Evolutionary conservation across 2,797 vertebrate species (phyloP), one percentile per base, ranked within the genome.

Genomic region (Micrastur ruficollis): DNA sequence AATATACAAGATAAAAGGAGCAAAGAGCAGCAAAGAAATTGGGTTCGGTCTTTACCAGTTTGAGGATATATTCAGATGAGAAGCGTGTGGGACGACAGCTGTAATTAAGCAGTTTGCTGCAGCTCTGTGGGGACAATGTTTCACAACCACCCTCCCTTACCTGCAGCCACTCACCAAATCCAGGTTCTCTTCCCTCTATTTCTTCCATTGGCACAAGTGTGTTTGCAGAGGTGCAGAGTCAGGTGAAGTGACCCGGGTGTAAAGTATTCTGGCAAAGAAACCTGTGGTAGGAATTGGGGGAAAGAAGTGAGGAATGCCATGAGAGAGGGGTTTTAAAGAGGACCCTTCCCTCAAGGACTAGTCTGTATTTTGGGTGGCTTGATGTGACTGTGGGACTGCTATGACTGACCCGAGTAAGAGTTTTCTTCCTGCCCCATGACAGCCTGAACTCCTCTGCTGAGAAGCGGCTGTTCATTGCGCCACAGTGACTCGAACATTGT

Each of bases 281-380:
- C 1, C 0, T 14, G 14, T 32, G 10, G 18, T 55, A 62, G 18
- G n/a, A 90, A 40, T 4, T 46, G 15, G 4, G 5, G 12, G 15
- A 34, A 76, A 50, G 23, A 47, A 34, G 34, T 47, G 22, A 63
- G 27, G 27, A 59, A 76, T 71, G 17, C 29, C 40, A 21, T 14
- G 32, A 76, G 14, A 71, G 23, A 40, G 7, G 12, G 4, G 2
- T 46, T 62, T 86, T 34, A 21, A 66, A 86, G 32, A 36, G 4
- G 19, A 36, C 26, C 4, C 32, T 81, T 71, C 21, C 55, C 25
- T 61, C 15, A 73, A 36, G n/a, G 53, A 52, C 36, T 17, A 46
- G 8, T 23, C 9, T 38, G 8, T 52, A 17, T 27, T 78, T 63
- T 5, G 9, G 17, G 27, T 70, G 47, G 11, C 27, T 74, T 58